Evolutionary conservation across 2,113 vertebrate species (phyloP), one percentile per base, ranked within the genome.

Genomic region (Neodontobutis hainanensis): DNA sequence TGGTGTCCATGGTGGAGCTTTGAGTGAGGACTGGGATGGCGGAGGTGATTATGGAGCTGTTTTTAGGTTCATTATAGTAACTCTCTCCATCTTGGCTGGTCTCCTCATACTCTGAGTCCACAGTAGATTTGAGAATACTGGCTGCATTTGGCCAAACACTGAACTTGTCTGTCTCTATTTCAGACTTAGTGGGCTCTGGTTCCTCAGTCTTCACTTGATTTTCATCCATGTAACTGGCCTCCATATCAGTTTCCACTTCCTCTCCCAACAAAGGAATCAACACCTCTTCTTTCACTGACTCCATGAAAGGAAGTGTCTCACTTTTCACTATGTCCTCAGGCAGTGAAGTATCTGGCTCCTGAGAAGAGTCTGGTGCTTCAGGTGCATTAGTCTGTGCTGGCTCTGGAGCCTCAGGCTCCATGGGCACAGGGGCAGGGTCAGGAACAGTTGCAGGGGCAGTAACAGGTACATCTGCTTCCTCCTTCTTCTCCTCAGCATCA

Each of bases 121-220:
- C 79, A 0, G 65, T 77, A 4, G 72, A 40, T 87, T 91, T 94
- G 78, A 93, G 81, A 80, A 93, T 91, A 58, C 88, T 91, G 5
- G 91, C 92, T 68, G 93, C 91, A 70, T 94, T 93, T 45, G 93
- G 92, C 93, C 93, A 94, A 68, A 93, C 75, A 70, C 83, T 93
- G 71, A 81, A 91, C 66, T 89, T 92, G 71, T 91, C 87, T 50
- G 73, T 68, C 51, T 91, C 88, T 1, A 71, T 77, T 78, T 93
- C 89, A 5, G 46, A 12, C 34, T 83, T 70, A 0, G 78, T 6
- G 8, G 77, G 61, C 56, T 89, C 79, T 2, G 61, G 64, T 43
- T 80, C 81, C 48, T 82, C 71, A 43, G 1, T 8, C 65, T 92
- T 91, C 43, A 67, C 83, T 34, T 92, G 49, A 11, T 45, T 56